Conservation (phyloP, 1,140 invertebrate genomes). For the Atopsyche davidsoni region DNA sequence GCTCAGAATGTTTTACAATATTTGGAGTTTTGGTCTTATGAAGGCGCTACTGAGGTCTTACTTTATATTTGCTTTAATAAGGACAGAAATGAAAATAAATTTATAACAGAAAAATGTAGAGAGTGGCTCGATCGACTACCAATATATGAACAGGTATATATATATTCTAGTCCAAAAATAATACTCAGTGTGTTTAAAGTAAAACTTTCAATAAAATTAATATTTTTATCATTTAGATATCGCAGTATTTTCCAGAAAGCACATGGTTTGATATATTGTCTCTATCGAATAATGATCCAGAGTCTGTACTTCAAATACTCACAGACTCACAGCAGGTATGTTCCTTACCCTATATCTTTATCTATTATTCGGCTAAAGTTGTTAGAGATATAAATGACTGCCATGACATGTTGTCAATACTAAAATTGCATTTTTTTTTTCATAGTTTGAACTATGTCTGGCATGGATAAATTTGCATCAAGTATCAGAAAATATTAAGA, state of each 20-base stretch:
- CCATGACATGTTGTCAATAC: conserved; percentile 3
- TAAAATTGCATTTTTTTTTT: conserved; percentile 26
- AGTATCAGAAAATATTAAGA: conserved; percentile 44
- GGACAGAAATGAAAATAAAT: conserved; percentile 34
- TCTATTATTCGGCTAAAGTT: conserved; percentile 6
- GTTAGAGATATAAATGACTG: conserved; percentile 4
- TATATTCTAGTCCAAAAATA: conserved; percentile 5
- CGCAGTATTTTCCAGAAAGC: conserved; percentile 10
- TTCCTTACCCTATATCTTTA: conserved; percentile 35
- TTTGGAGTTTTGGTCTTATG: conserved; percentile 40
- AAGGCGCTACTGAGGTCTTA: conserved; percentile 42
- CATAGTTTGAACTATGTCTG: conserved; percentile 54
- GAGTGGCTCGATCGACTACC: conserved; percentile 44
- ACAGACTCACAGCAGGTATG: conserved; percentile 20
- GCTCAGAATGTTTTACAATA: conserved; percentile 40
- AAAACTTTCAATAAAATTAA: conserved; percentile 27
- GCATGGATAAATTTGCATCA: conserved; percentile 54
- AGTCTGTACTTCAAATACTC: conserved; percentile 18
- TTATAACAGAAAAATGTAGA: conserved; percentile 38
- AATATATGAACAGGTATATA: conserved; percentile 42
- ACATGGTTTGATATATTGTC: conserved; percentile 20
- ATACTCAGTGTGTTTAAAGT: conserved; percentile 2
- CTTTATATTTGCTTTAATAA: conserved; percentile 40
- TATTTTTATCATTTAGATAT: conserved; percentile 18
- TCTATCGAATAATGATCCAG: conserved; percentile 21